phyloP scores from a whole-genome alignment of 2,113 vertebrate genomes.

The Misgurnus mizolepis region DNA sequence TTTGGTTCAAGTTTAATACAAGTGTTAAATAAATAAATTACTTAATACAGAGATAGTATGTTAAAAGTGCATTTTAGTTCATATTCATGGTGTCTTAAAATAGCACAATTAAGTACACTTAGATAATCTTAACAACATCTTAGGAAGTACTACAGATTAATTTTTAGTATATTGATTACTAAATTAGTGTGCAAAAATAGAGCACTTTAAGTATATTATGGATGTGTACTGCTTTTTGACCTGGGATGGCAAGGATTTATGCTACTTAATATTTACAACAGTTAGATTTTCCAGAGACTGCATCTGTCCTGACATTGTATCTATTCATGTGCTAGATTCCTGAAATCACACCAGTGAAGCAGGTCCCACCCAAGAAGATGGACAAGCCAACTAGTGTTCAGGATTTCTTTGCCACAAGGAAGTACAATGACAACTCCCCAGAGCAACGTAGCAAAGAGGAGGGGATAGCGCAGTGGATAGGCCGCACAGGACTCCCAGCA shows the following conservation, averaged over 20 bases:
- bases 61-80: no score
- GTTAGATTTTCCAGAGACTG: constrained; percentile 10
- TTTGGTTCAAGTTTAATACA: no score
- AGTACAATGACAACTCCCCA: neutral
- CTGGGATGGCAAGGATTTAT: neutral
- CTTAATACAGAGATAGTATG: no score
- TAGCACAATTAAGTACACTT: no score
- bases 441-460: neutral
- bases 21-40: no score
- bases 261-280: neutral
- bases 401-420: constrained; percentile 15
- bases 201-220: no score
- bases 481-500: neutral
- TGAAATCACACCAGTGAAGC: constrained; percentile 8
- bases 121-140: no score
- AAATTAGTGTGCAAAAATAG: no score
- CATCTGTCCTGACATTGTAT: constrained; percentile 39
- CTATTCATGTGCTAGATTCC: constrained; percentile 15
- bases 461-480: neutral
- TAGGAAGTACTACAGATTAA: no score
- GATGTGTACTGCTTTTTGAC: no score
- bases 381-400: constrained; percentile 20
- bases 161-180: no score
- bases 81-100: no score
- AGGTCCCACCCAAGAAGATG: neutral